phyloP scores from a whole-genome alignment of 2,888 invertebrate genomes.

The Orgyia antiqua region DNA sequence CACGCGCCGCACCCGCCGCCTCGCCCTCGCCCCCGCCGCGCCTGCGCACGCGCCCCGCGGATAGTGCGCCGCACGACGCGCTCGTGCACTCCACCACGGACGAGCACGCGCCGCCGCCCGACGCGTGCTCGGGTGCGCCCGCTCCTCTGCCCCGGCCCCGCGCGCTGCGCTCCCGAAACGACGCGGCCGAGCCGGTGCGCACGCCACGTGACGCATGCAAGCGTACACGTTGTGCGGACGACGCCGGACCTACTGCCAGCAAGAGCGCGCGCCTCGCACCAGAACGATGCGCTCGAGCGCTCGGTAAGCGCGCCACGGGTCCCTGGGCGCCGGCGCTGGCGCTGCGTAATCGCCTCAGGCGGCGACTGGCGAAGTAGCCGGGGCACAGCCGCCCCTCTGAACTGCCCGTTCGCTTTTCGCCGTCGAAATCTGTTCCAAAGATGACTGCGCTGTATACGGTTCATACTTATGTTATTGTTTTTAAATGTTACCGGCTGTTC shows the following conservation, averaged over 20 bases:
- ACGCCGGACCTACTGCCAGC: conserved; percentile 22
- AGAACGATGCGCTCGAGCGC: conserved; percentile 37
- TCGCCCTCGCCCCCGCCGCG: conserved; percentile 28
- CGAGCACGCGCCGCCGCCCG: conserved; percentile 26
- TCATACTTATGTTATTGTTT: conserved; percentile 53
- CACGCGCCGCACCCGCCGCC: conserved; percentile 41
- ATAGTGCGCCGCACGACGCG: conserved; percentile 29
- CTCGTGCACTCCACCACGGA: conserved; percentile 53
- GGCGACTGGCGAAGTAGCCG: conserved; percentile 60
- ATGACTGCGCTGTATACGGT: conserved; percentile 62
- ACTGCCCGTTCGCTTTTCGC: conserved; percentile 35
- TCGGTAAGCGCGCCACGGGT: conserved; percentile 47
- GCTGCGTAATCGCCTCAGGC: conserved; percentile 62
- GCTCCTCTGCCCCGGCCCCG: conserved; percentile 25
- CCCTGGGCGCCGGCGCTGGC: conserved; percentile 65
- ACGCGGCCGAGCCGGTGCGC: conserved; percentile 31
- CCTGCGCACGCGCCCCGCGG: conserved; percentile 32
- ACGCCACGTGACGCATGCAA: conserved; percentile 24
- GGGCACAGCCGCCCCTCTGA: conserved; percentile 9
- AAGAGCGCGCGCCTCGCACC: conserved; percentile 29
- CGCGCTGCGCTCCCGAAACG: conserved; percentile 46
- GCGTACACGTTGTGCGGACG: conserved; percentile 19
- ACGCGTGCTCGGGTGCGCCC: conserved; percentile 16
- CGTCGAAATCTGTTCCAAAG: conserved; percentile 54
- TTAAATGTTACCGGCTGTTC: conserved; percentile 17